Evolutionary conservation across 2,888 invertebrate genomes (phyloP), one percentile per base, ranked within the genome.

Genomic region (Clitarchus hookeri): DNA sequence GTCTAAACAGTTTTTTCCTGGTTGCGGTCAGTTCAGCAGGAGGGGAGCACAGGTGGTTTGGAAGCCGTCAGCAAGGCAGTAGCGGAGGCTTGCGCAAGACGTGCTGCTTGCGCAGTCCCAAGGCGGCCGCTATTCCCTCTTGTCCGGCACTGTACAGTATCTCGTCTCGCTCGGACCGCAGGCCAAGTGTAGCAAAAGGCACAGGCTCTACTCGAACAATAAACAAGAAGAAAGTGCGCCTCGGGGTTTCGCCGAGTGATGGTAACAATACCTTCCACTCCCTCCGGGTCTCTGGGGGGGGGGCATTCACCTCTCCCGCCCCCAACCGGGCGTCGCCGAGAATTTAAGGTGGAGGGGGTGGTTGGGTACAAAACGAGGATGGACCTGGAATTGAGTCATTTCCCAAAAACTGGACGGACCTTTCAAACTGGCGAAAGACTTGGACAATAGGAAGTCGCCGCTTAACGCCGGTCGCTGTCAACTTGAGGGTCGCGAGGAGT

Each of bases 301-400:
- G 23, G 8, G 65, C 1, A 48, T 8, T 13, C 48, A 8, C 6
- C 48, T 48, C 48, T 48, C 16, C 48, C 48, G 12, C 48, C 48
- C 48, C 16, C 48, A 11, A 11, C 48, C 48, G 0, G 2, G 6
- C 48, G 6, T 48, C 48, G 4, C 48, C 1, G 6, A 48, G 16
- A 0, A 48, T 0, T 0, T 48, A 1, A 48, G 48, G 48, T 11
- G 48, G n/a, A 48, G 12, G 48, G 48, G 48, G 48, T 13, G 0
- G 48, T 0, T 8, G 8, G 16, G 12, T 16, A 48, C 16, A 48
- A 0, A 19, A 23, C 11, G 65, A 6, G 65, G 12, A 48, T 48
- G 48, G 65, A 65, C 65, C 65, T n/a, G 16, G 65, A n/a, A 65
- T 65, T 65, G 65, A 65, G 65, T 65, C 65, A 65, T 65, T 65